Evolutionary conservation across 2,888 invertebrate species (phyloP), one percentile per base, ranked within the genome.

Genomic region (Branchellion lobata): DNA sequence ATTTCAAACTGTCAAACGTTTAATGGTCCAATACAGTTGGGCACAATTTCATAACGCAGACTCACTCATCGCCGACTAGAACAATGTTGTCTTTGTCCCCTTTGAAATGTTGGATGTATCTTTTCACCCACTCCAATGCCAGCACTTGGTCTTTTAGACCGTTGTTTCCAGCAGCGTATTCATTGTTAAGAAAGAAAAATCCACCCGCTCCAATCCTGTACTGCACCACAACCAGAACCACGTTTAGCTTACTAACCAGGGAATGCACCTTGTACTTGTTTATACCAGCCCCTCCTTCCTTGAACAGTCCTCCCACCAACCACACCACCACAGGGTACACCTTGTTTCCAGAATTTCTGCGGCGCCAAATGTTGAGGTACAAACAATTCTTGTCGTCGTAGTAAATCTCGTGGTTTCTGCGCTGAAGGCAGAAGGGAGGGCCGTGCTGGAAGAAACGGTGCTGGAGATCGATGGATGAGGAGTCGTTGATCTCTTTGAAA

Each of bases 221-320:
- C 86, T 96, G 94, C 91, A 96, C 94, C 36, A 95, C 94, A 80
- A 94, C 96, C 14, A 97, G 94, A 85, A 97, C 94, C 78, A 94
- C 93, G 88, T 95, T 93, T 87, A 93, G 93, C 81, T 92, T 92
- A 34, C 93, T 92, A 29, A 96, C 93, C 90, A 97, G 92, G 84
- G 85, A 85, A 85, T 93, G 92, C 27, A 84, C 85, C 77, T 86
- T 84, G 75, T 86, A 86, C 0, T 85, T 81, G 33, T 84, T 84
- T 84, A 96, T 90, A 24, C 95, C 94, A 68, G 94, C 92, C 31
- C 95, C 94, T 34, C 96, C 96, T 85, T 93, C 93, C 93, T 94
- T 94, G 88, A 94, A 96, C 29, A 95, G 94, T 5, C 96, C 96
- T 0, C 96, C 95, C 87, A 95, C 95, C 84, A 95, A 93, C 95